A percentile compares a stretch with the other conserved stretches of the same genome.
Evolutionary conservation across 2,797 vertebrate species (phyloP).

Genomic region (Pipistrellus pygmaeus): DNA sequence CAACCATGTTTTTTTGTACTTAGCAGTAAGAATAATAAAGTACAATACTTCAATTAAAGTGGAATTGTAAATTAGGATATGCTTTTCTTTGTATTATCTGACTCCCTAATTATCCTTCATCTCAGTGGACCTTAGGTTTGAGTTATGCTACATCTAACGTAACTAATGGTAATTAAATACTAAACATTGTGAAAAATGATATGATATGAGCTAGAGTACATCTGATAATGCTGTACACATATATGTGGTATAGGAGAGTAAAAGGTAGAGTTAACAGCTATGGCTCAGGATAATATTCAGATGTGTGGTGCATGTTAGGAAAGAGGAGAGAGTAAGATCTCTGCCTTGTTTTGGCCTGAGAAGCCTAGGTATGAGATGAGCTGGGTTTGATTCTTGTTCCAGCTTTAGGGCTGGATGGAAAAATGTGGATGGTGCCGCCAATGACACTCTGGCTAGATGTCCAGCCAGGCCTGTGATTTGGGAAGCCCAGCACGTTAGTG

Average conservation of each 20-base stretch:
- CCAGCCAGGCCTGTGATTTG: neutral
- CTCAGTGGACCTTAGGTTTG: neutral
- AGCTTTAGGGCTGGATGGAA: neutral
- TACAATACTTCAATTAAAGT: constrained; percentile 17
- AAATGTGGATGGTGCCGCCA: neutral
- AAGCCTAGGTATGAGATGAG: neutral
- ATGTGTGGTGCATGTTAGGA: neutral
- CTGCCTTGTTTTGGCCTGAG: neutral
- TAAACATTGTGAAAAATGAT: constrained; percentile 1
- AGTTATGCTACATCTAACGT: constrained; percentile 38
- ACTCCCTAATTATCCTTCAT: constrained; percentile 46
- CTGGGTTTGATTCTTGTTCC: neutral
- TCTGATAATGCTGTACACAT: neutral
- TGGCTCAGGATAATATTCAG: neutral
- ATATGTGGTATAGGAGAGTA: neutral
- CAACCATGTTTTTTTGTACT: neutral
- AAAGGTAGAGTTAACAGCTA: neutral
- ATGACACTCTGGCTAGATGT: neutral
- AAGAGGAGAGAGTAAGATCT: neutral
- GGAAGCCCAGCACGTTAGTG: neutral
- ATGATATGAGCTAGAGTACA: neutral
- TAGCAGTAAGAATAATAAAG: neutral
- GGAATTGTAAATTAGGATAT: constrained; percentile 38
- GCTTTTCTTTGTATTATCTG: constrained; percentile 38
- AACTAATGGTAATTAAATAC: constrained; percentile 38